These are phyloP conservation scores for Sebastes nivosus DNA, from an alignment of 2,797 vertebrate species.

Conservation along the genomic window DNA sequence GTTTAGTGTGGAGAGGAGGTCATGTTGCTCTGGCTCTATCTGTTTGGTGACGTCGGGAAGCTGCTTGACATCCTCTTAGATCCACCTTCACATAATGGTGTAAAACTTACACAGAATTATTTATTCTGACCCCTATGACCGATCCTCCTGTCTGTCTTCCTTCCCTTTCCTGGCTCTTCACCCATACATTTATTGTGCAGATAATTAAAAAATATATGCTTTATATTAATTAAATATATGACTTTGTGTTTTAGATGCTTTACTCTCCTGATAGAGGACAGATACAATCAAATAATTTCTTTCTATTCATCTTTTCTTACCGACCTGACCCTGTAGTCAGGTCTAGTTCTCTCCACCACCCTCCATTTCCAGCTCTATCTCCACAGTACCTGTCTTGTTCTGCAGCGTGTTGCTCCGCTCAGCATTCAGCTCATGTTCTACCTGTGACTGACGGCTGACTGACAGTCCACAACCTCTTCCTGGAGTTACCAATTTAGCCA, in stretches of 20 bases:
- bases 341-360: neutral
- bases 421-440: constrained; percentile 22
- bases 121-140: neutral
- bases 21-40: too few species aligned
- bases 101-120: neutral
- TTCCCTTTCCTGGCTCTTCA: neutral
- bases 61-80: too few species aligned
- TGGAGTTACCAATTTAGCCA: constrained; percentile 32
- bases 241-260: neutral
- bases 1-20: too few species aligned
- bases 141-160: neutral
- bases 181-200: neutral
- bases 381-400: neutral
- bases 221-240: neutral
- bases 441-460: constrained; percentile 45
- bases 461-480: constrained; percentile 36
- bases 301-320: neutral
- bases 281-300: neutral
- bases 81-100: neutral
- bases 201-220: neutral
- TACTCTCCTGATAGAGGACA: neutral
- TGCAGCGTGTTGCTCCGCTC: constrained; percentile 7
- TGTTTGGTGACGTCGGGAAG: too few species aligned
- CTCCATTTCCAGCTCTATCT: neutral
- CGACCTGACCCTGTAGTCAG: neutral